These are phyloP conservation scores for Drosophila pachea DNA, from an alignment of 1,140 invertebrate genomes.

Conservation along the genomic window DNA sequence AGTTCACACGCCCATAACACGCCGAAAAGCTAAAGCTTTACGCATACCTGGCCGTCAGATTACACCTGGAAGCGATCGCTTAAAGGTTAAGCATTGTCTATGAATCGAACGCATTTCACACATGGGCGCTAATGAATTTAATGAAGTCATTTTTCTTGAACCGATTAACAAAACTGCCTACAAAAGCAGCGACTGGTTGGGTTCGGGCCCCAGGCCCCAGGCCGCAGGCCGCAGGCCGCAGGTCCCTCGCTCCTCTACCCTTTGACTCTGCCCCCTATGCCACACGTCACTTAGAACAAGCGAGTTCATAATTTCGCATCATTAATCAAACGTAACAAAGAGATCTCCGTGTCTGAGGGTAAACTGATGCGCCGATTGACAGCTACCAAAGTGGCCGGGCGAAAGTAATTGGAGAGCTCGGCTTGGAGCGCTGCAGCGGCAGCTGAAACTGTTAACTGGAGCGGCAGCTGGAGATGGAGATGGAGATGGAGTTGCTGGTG, in stretches of 20 bases:
- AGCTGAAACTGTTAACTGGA: no score
- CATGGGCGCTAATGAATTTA: slow-evolving; percentile 79
- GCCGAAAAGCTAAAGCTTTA: no score
- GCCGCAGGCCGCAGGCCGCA: no score
- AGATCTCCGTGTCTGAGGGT: slow-evolving; percentile 43
- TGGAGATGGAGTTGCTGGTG: slow-evolving; percentile 55
- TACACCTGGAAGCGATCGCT: not conserved
- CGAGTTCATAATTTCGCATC: slow-evolving; percentile 78
- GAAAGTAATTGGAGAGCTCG: slow-evolving; percentile 64
- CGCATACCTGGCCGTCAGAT: not conserved
- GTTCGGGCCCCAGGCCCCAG: no score
- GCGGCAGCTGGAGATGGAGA: slow-evolving; percentile 18
- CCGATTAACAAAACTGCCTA: slow-evolving; percentile 78
- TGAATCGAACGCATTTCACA: slow-evolving; percentile 76
- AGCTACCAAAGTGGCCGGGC: slow-evolving; percentile 54
- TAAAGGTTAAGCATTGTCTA: slow-evolving; percentile 20
- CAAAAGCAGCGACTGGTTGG: slow-evolving; percentile 36
- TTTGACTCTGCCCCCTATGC: slow-evolving; percentile 1
- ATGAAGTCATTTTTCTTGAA: slow-evolving; percentile 79
- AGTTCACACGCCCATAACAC: no score
- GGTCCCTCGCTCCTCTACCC: slow-evolving; percentile 1
- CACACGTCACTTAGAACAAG: slow-evolving; percentile 70
- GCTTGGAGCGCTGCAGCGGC: slow-evolving; percentile 1
- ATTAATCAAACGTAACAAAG: slow-evolving; percentile 74
- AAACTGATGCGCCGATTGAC: slow-evolving; percentile 46